A percentile compares a stretch with the other conserved stretches of the same genome.
phyloP scores from a whole-genome alignment of 2,888 invertebrate species.

The Steinernema hermaphroditum region DNA sequence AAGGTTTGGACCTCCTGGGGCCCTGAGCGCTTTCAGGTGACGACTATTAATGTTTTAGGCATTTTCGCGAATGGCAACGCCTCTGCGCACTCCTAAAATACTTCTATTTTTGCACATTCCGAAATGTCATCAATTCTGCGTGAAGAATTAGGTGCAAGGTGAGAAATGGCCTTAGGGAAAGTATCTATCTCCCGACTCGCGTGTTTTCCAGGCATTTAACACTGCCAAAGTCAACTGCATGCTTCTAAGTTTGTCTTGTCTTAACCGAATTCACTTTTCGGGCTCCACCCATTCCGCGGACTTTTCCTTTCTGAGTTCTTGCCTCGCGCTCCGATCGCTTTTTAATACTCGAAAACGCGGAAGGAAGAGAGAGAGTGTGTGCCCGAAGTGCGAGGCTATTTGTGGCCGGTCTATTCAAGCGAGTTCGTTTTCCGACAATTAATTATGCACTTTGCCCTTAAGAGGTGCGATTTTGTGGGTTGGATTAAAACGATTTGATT shows the following conservation, averaged over 20 bases:
- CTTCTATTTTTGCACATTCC: conserved; percentile 5
- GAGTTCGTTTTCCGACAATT: conserved; percentile 11
- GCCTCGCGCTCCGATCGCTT: background rate
- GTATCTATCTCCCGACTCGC: background rate
- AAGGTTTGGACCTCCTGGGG: too few species aligned
- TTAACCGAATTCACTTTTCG: background rate
- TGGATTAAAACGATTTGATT: background rate
- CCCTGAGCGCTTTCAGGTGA: background rate
- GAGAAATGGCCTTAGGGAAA: conserved; percentile 3
- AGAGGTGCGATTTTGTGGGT: background rate
- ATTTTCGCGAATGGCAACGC: background rate
- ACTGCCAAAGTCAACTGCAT: background rate
- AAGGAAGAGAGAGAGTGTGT: background rate
- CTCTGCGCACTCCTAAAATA: conserved; percentile 1
- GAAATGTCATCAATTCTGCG: conserved; percentile 1
- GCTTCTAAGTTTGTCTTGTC: background rate
- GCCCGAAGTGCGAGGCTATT: background rate
- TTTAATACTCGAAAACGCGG: background rate
- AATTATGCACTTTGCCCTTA: background rate
- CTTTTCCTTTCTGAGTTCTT: conserved; percentile 2
- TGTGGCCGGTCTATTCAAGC: background rate
- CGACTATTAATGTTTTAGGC: background rate
- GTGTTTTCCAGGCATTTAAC: background rate
- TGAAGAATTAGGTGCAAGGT: conserved; percentile 29
- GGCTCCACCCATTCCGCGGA: background rate